A percentile compares a stretch with the other conserved stretches of the same genome.
These are phyloP conservation scores for Bucorvus abyssinicus DNA, from an alignment of 2,797 vertebrate species.

Conservation along the genomic window DNA sequence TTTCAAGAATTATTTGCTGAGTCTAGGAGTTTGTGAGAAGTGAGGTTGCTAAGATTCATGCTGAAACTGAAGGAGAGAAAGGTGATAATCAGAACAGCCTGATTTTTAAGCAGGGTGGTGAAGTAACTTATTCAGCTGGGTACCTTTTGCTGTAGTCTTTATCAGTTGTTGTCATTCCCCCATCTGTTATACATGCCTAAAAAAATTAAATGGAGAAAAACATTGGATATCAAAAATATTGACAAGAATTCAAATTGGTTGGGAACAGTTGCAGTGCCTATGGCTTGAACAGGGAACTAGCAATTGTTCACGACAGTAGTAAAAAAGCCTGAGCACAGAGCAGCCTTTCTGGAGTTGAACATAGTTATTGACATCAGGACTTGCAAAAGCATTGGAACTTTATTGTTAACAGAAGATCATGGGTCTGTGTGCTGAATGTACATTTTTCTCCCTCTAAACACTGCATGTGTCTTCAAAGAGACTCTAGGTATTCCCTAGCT, in stretches of 20 bases:
- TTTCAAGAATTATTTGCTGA: conserved; percentile 23
- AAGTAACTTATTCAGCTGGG: not conserved
- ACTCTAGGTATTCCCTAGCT: not conserved
- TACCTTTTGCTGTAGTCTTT: not conserved
- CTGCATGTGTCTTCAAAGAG: not conserved
- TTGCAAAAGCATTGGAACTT: not conserved
- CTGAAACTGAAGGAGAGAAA: conserved; percentile 11
- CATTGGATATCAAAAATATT: not conserved
- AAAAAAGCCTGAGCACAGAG: not conserved
- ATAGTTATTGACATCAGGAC: not conserved
- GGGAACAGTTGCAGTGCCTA: not conserved
- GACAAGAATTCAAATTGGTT: not conserved
- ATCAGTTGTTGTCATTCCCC: not conserved
- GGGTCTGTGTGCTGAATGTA: not conserved
- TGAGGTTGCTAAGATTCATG: not conserved
- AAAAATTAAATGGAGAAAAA: conserved; percentile 1
- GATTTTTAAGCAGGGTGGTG: not conserved
- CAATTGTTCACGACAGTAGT: not conserved
- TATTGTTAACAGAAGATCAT: not conserved
- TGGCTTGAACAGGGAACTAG: not conserved
- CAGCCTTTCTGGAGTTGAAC: not conserved
- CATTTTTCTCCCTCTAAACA: not conserved
- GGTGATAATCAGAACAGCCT: conserved; percentile 15
- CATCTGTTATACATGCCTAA: not conserved
- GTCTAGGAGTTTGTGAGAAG: not conserved